Conservation (phyloP, 2,888 invertebrate genomes). For the Erebia epiphron region DNA sequence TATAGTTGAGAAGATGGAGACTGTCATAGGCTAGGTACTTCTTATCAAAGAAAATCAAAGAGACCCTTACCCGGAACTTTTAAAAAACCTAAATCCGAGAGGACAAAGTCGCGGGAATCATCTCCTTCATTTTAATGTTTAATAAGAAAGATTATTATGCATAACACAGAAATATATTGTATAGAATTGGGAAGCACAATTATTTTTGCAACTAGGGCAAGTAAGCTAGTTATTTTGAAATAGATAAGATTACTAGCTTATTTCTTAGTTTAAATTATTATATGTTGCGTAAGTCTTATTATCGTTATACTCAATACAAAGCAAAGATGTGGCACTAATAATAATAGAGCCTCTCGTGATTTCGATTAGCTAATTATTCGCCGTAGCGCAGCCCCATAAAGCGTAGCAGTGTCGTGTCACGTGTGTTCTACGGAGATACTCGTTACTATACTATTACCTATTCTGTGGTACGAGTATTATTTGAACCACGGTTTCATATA, state of each 20-base stretch:
- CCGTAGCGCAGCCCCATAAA: slow-evolving; percentile 4
- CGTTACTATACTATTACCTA: too few relatives aligned
- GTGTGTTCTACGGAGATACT: slow-evolving; percentile 17
- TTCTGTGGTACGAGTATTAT: too few relatives aligned
- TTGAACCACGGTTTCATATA: background rate
- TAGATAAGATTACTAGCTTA: background rate
- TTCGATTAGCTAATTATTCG: slow-evolving; percentile 23
- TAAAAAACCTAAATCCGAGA: too few relatives aligned
- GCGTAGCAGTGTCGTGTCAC: slow-evolving; percentile 3
- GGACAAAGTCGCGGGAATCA: too few relatives aligned
- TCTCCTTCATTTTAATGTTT: background rate
- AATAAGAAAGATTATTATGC: too few relatives aligned
- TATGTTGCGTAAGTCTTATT: background rate
- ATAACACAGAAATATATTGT: background rate
- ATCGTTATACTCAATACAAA: background rate
- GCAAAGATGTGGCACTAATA: background rate
- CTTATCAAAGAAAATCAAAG: too few relatives aligned
- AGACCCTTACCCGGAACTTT: too few relatives aligned
- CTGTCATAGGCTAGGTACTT: too few relatives aligned
- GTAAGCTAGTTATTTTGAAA: background rate
- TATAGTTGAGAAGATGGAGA: too few relatives aligned
- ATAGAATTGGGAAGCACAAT: background rate
- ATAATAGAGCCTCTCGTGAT: slow-evolving; percentile 10
- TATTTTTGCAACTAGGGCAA: background rate
- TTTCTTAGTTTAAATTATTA: background rate